Evolutionary conservation across 2,113 vertebrate genomes (phyloP).

Genomic region (Pan paniscus): DNA sequence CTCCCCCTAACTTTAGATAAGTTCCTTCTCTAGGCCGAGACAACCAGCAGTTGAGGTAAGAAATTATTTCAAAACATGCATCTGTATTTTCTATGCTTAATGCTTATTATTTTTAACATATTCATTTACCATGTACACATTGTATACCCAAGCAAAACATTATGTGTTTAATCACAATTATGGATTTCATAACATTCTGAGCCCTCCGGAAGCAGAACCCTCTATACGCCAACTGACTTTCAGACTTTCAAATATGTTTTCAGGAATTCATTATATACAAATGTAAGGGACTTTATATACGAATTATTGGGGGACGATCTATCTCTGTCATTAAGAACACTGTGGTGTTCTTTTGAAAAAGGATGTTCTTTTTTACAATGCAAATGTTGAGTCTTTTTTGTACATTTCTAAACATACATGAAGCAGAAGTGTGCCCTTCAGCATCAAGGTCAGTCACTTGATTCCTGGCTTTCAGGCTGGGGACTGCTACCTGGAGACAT

Average conservation of each 20-base stretch:
- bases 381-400: constrained; percentile 28
- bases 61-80: not conserved
- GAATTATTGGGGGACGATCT: not conserved
- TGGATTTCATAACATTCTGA: constrained; percentile 18
- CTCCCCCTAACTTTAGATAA: not conserved
- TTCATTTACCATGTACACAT: not conserved
- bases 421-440: not conserved
- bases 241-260: constrained; percentile 32
- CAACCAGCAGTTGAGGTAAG: not conserved
- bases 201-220: not conserved
- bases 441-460: not conserved
- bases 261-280: not conserved
- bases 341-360: constrained; percentile 35
- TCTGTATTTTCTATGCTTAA: not conserved
- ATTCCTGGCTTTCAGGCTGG: not conserved
- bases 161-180: not conserved
- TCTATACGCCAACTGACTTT: not conserved
- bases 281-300: not conserved
- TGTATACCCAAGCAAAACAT: not conserved
- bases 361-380: not conserved
- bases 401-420: constrained; percentile 36
- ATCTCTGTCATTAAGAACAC: not conserved
- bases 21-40: not conserved
- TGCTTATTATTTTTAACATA: constrained; percentile 17
- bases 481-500: not conserved